Conservation (phyloP, 2,888 invertebrate genomes). For the Lacanobia wlatinum region DNA sequence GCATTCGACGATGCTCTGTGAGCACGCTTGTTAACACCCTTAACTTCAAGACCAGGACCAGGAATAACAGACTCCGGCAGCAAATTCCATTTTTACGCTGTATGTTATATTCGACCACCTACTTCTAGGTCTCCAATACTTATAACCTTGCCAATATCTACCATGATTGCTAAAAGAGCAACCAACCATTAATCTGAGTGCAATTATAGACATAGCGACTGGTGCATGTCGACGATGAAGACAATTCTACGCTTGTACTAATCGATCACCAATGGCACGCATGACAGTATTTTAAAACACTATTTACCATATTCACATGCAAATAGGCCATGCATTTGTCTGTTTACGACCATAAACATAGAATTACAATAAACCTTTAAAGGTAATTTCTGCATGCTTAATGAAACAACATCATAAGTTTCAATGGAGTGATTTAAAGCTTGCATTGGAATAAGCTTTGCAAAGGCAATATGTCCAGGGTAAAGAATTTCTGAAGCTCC, state of each 20-base stretch:
- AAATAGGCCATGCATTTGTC: slow-evolving; percentile 47
- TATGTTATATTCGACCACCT: neutral
- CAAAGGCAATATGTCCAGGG: neutral
- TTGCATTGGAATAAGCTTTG: slow-evolving; percentile 20
- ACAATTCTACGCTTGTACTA: slow-evolving; percentile 10
- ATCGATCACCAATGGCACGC: slow-evolving; percentile 16
- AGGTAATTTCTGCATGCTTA: slow-evolving; percentile 36
- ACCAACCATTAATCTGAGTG: neutral
- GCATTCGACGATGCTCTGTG: too few relatives aligned
- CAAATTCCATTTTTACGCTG: neutral
- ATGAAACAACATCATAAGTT: slow-evolving; percentile 3
- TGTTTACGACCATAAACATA: slow-evolving; percentile 37
- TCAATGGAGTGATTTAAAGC: slow-evolving; percentile 11
- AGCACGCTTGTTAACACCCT: neutral
- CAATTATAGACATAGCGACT: neutral
- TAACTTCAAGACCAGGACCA: neutral
- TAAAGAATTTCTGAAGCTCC: neutral
- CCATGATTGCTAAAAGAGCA: neutral
- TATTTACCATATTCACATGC: slow-evolving; percentile 56
- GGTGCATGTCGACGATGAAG: slow-evolving; percentile 1
- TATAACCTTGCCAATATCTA: neutral
- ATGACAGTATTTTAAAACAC: slow-evolving; percentile 41
- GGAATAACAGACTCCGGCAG: neutral
- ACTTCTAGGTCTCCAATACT: neutral
- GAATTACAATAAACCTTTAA: slow-evolving; percentile 15